These are phyloP conservation scores for Puffinus mauretanicus DNA, from an alignment of 2,113 vertebrate species.

Conservation along the genomic window DNA sequence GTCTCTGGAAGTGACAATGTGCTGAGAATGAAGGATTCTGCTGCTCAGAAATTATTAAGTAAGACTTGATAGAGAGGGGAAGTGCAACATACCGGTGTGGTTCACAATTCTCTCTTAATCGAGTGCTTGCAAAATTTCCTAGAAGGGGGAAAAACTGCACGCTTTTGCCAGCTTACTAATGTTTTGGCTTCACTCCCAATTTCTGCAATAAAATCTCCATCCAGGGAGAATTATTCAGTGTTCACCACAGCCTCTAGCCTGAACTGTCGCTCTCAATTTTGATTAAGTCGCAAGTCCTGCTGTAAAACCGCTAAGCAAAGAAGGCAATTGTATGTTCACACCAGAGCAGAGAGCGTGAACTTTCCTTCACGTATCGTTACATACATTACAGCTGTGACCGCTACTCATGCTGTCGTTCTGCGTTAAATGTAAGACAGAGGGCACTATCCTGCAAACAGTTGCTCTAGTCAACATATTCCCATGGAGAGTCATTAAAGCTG, in stretches of 20 bases:
- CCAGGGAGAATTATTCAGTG: not conserved
- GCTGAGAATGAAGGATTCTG: not conserved
- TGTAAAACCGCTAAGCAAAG: not conserved
- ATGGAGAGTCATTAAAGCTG: not conserved
- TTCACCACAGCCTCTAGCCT: not conserved
- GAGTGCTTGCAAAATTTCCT: not conserved
- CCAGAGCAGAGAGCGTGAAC: not conserved
- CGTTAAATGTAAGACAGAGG: not conserved
- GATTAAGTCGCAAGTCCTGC: not conserved
- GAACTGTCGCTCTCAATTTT: not conserved
- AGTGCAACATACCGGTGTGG: not conserved
- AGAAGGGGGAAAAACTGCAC: not conserved
- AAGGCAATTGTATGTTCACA: not conserved
- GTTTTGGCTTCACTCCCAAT: not conserved
- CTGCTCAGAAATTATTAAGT: not conserved
- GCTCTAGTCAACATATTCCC: not conserved
- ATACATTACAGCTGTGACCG: slow-evolving; percentile 2
- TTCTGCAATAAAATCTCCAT: not conserved
- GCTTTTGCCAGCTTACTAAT: not conserved
- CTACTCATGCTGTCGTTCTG: not conserved
- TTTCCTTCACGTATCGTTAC: not conserved
- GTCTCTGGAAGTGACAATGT: not conserved
- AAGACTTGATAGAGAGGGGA: not conserved
- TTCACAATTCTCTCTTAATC: not conserved
- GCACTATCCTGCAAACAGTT: not conserved